Evolutionary conservation across 2,113 vertebrate genomes (phyloP), one percentile per base, ranked within the genome.

Genomic region (Orcinus orca): DNA sequence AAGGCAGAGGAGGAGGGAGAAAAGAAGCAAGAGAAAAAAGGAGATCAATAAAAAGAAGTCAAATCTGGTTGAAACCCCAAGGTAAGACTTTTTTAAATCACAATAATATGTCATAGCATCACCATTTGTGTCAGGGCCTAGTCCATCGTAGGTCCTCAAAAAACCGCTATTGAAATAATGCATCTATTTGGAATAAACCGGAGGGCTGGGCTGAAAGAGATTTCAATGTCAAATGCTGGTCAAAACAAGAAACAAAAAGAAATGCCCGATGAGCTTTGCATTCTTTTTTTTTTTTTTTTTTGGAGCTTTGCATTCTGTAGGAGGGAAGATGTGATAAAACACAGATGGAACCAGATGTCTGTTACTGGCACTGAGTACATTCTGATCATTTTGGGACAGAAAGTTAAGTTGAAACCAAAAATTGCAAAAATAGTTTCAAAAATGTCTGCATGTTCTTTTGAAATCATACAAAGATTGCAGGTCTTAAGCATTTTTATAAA

Each of bases 51-150:
- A 71, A 95, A 95, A 93, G 96, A 93, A 96, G 81, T n/a, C 41
- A 50, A 50, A 71, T 21, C 50, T 89, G 83, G 50, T 74, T 47
- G 91, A 89, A 71, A 80, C 8, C 76, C 79, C 95, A 96, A 97
- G 97, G 97, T 98, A 98, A 97, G 97, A 85, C 76, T 92, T 93
- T 97, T 93, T 68, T 1, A 86, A 96, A 92, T 73, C 36, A 55
- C 31, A 80, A 80, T 92, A 26, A 26, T 70, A 36, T 73, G 33
- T 47, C n/a, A 50, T 36, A 92, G 70, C 71, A 76, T 70, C 63
- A 67, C 55, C 23, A 20, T 67, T 63, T 58, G 31, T 70, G 18
- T 63, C 41, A 20, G 94, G 44, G 50, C 44, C 70, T 85, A 4
- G 33, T 33, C 36, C 68, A 76, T 1, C 87, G 87, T 68, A 88